Evolutionary conservation across 1,140 invertebrate genomes (phyloP).

Genomic region (Agrypnia vestita): DNA sequence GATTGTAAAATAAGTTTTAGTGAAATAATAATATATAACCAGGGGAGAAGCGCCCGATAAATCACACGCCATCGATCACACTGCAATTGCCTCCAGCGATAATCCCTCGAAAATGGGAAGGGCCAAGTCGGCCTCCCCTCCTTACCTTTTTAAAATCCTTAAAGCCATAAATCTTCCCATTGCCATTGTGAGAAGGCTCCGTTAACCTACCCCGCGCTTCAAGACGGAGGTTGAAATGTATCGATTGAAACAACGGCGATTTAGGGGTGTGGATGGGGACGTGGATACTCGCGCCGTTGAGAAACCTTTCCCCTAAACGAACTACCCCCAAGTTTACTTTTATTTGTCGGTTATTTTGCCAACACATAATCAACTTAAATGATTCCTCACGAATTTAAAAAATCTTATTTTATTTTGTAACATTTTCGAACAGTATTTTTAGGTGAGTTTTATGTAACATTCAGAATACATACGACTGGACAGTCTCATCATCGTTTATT

Average conservation of each 20-base stretch:
- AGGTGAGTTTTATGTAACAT: too few species aligned
- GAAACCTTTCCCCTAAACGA: too few species aligned
- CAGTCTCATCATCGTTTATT: too few species aligned
- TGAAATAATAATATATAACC: not conserved
- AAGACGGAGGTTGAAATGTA: constrained; percentile 38
- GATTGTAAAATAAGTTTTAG: not conserved
- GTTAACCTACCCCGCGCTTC: constrained; percentile 11
- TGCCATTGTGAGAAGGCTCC: constrained; percentile 45
- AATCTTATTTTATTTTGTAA: too few species aligned
- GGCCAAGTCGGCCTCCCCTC: constrained; percentile 46
- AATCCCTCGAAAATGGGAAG: constrained; percentile 52
- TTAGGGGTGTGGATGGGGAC: constrained; percentile 23
- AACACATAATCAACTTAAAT: too few species aligned
- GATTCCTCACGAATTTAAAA: too few species aligned
- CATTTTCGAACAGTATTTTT: too few species aligned
- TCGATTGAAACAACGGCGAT: constrained; percentile 38
- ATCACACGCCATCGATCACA: constrained; percentile 38
- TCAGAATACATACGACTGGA: too few species aligned
- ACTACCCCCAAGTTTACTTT: too few species aligned
- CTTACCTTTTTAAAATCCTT: constrained; percentile 53
- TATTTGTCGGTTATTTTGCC: too few species aligned
- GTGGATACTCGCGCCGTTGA: not conserved
- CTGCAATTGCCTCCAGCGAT: constrained; percentile 55
- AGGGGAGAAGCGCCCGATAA: constrained; percentile 11
- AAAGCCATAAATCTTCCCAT: constrained; percentile 52